These are phyloP conservation scores for Chelon auratus DNA, from an alignment of 2,797 vertebrate species.

Conservation along the genomic window DNA sequence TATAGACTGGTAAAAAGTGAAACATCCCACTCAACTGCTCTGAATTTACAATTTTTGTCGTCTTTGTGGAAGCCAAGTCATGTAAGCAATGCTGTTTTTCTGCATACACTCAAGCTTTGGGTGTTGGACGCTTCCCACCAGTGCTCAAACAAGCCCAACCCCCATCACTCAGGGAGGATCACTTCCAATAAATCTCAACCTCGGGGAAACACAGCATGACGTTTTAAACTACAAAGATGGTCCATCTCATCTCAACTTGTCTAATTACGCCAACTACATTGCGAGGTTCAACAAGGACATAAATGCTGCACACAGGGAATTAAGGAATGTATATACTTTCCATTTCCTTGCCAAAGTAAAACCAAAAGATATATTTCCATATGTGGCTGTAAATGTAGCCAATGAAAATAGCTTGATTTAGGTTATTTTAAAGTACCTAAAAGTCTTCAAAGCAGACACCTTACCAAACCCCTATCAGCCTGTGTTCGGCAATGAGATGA, in stretches of 20 bases:
- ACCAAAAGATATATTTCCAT: not conserved
- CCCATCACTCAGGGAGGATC: constrained; percentile 27
- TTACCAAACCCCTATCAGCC: constrained; percentile 67
- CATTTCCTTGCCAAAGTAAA: constrained; percentile 7
- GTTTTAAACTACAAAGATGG: constrained; percentile 40
- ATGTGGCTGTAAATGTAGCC: not conserved
- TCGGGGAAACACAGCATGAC: constrained; percentile 34
- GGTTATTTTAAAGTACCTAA: constrained; percentile 24
- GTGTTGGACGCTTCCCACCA: constrained; percentile 28
- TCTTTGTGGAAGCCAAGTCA: constrained; percentile 28
- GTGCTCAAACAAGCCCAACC: constrained; percentile 32
- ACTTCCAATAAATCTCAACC: constrained; percentile 56
- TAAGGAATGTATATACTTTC: not conserved
- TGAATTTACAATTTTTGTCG: constrained; percentile 9
- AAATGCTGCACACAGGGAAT: constrained; percentile 21
- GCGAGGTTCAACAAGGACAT: constrained; percentile 20
- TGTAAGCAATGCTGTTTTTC: constrained; percentile 30
- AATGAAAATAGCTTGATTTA: constrained; percentile 17
- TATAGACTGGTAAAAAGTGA: not conserved
- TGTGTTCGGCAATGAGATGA: constrained; percentile 67
- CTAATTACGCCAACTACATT: constrained; percentile 20
- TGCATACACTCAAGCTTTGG: constrained; percentile 6
- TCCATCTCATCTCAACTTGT: constrained; percentile 33
- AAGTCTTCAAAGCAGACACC: constrained; percentile 51
- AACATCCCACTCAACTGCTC: not conserved